Evolutionary conservation across 2,797 vertebrate genomes (phyloP).

Genomic region (Iguana delicatissima): DNA sequence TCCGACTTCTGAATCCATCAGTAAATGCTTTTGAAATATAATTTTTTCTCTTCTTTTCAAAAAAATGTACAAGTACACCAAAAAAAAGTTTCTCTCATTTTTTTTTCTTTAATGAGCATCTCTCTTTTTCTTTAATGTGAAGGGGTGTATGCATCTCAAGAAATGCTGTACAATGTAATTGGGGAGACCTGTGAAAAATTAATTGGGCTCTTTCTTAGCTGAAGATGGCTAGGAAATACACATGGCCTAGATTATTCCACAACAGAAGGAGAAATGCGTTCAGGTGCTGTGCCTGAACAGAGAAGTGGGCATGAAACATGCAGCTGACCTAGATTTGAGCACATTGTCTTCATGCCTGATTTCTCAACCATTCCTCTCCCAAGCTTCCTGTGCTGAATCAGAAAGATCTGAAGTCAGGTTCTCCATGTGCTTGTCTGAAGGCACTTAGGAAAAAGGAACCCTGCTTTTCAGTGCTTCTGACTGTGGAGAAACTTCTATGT

Average conservation of each 20-base stretch:
- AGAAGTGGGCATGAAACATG: neutral
- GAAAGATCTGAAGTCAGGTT: neutral
- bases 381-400: neutral
- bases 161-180: neutral
- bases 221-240: neutral
- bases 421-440: neutral
- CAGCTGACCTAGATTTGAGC: neutral
- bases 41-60: neutral
- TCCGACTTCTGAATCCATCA: conserved; percentile 20
- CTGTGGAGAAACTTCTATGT: neutral
- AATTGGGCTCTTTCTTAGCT: neutral
- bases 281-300: neutral
- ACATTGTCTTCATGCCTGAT: neutral
- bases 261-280: neutral
- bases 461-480: neutral
- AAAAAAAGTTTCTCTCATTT: neutral
- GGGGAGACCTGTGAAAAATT: neutral
- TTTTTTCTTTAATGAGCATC: conserved; percentile 20
- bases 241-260: neutral
- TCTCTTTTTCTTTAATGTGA: neutral
- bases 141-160: neutral
- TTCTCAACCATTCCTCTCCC: neutral
- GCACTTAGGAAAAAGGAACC: neutral
- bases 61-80: neutral
- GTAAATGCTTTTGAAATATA: conserved; percentile 23